Evolutionary conservation across 2,888 invertebrate genomes (phyloP).

Genomic region (Chironomus tentans): DNA sequence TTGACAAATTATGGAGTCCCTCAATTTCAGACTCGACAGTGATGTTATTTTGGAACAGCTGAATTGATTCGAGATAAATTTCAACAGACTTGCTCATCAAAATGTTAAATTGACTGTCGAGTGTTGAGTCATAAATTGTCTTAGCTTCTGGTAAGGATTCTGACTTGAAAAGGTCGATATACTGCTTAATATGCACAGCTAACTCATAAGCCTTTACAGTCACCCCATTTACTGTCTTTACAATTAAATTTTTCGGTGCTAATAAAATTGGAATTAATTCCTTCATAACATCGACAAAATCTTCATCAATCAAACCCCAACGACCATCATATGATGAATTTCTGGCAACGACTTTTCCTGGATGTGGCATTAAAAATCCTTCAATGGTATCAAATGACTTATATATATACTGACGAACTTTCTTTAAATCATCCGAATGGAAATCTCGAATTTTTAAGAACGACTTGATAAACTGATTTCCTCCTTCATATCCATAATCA

Average conservation of each 20-base stretch:
- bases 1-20: not conserved
- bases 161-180: slow-evolving; percentile 15
- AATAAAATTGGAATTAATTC: slow-evolving; percentile 5
- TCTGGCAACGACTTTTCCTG: slow-evolving; percentile 11
- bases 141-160: slow-evolving; percentile 22
- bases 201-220: slow-evolving; percentile 11
- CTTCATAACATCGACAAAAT: slow-evolving; percentile 20
- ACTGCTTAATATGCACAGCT: slow-evolving; percentile 8
- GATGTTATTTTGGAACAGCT: not conserved
- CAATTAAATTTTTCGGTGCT: slow-evolving; percentile 1
- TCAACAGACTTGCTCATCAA: slow-evolving; percentile 10
- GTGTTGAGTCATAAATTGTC: slow-evolving; percentile 20
- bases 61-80: not conserved
- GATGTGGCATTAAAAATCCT: slow-evolving; percentile 27
- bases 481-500: slow-evolving; percentile 22
- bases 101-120: slow-evolving; percentile 19
- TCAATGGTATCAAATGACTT: slow-evolving; percentile 10
- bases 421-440: slow-evolving; percentile 13
- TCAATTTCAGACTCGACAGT: not conserved
- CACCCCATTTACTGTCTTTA: slow-evolving; percentile 6
- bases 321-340: slow-evolving; percentile 13
- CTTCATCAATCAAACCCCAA: slow-evolving; percentile 26
- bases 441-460: slow-evolving; percentile 9
- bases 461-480: not conserved
- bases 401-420: slow-evolving; percentile 8